phyloP scores from a whole-genome alignment of 2,113 vertebrate species.

The Nymphicus hollandicus region DNA sequence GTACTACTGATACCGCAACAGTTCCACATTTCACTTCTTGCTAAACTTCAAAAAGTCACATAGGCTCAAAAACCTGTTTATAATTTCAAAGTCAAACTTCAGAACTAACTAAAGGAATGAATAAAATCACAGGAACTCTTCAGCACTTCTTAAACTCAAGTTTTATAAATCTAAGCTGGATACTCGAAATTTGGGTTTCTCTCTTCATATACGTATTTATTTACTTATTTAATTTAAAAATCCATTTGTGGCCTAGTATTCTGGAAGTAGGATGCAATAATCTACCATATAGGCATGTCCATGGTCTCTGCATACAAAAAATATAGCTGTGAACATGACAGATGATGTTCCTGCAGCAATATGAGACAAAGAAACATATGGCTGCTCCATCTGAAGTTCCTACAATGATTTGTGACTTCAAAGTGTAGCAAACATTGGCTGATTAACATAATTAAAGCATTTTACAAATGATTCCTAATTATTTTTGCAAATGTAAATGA shows the following conservation, averaged over 20 bases:
- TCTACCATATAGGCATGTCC: neutral
- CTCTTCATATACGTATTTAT: neutral
- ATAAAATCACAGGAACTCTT: neutral
- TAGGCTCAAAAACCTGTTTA: neutral
- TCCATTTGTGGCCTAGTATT: neutral
- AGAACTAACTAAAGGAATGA: neutral
- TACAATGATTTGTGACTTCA: neutral
- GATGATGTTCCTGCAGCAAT: neutral
- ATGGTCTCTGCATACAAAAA: neutral
- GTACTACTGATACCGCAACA: neutral
- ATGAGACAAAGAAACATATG: constrained; percentile 18
- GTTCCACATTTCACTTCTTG: neutral
- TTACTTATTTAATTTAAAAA: neutral
- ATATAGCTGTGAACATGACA: neutral
- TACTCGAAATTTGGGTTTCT: neutral
- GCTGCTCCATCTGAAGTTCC: neutral
- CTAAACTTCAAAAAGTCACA: neutral
- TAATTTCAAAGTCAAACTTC: neutral
- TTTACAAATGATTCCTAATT: constrained; percentile 16
- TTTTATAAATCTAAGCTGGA: neutral
- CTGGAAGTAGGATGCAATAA: neutral
- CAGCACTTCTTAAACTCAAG: neutral
- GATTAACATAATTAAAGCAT: constrained; percentile 45
- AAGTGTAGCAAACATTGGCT: neutral
- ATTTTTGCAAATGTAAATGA: constrained; percentile 24